These are phyloP conservation scores for Callopanchax toddi DNA, from an alignment of 2,113 vertebrate genomes.

Conservation along the genomic window DNA sequence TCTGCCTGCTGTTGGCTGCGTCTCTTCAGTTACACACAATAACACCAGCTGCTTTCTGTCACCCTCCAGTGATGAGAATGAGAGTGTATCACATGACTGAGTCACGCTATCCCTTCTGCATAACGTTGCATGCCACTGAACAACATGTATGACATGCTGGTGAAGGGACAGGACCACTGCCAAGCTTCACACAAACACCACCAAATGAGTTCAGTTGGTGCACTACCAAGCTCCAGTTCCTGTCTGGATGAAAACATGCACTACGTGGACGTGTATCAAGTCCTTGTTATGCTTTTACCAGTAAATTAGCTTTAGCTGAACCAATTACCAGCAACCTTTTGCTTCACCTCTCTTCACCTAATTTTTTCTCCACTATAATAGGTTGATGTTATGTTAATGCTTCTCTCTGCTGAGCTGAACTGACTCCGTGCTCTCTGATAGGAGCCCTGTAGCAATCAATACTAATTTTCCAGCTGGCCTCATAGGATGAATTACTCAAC, in stretches of 20 bases:
- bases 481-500: conserved; percentile 10
- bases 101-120: background rate
- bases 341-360: background rate
- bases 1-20: background rate
- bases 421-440: conserved; percentile 7
- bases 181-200: conserved; percentile 1
- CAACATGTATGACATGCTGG: background rate
- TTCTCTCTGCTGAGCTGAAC: background rate
- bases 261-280: too few relatives aligned
- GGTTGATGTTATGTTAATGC: background rate
- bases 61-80: background rate
- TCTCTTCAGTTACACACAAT: conserved; percentile 27
- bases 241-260: background rate
- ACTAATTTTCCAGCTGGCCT: conserved; percentile 15
- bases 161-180: background rate
- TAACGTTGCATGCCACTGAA: background rate
- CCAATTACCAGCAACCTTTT: background rate
- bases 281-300: background rate
- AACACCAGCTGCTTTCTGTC: conserved; percentile 35
- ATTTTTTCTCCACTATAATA: background rate
- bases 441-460: conserved; percentile 7
- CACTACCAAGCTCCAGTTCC: background rate
- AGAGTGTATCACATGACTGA: conserved; percentile 7
- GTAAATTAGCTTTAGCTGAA: background rate
- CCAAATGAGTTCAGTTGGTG: background rate